Evolutionary conservation across 2,797 vertebrate species (phyloP).

Genomic region (Acridotheres tristis): DNA sequence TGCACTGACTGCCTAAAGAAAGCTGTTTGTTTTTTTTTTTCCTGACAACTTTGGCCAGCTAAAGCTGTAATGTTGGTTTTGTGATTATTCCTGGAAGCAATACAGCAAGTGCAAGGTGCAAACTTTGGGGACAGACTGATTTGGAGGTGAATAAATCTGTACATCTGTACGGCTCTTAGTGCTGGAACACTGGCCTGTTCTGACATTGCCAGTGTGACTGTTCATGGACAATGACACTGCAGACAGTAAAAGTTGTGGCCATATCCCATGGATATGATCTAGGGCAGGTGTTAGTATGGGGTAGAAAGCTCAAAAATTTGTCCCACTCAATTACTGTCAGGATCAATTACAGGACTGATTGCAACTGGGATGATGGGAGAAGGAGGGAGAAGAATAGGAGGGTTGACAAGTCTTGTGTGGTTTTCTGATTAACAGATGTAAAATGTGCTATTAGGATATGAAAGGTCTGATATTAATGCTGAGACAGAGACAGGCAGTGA

Average conservation of each 20-base stretch:
- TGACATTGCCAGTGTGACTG: neutral
- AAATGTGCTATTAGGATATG: neutral
- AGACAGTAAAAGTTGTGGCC: neutral
- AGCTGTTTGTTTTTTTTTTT: neutral
- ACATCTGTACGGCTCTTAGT: fast-evolving
- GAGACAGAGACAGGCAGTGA: neutral
- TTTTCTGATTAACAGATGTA: neutral
- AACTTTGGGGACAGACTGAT: neutral
- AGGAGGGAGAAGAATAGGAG: neutral
- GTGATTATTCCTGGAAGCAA: neutral
- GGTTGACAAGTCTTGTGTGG: neutral
- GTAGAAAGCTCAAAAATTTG: neutral
- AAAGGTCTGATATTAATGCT: neutral
- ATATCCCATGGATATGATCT: neutral
- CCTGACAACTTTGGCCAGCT: neutral
- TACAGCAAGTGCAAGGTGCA: neutral
- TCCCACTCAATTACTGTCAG: neutral
- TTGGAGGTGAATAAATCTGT: neutral
- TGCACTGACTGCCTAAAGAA: neutral
- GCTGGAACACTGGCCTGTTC: neutral
- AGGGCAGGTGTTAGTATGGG: neutral
- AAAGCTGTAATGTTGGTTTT: neutral
- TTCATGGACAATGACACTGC: neutral
- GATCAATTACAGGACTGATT: neutral
- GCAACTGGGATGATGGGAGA: neutral